Evolutionary conservation across 2,888 invertebrate species (phyloP).

Genomic region (Bimastos eiseni): DNA sequence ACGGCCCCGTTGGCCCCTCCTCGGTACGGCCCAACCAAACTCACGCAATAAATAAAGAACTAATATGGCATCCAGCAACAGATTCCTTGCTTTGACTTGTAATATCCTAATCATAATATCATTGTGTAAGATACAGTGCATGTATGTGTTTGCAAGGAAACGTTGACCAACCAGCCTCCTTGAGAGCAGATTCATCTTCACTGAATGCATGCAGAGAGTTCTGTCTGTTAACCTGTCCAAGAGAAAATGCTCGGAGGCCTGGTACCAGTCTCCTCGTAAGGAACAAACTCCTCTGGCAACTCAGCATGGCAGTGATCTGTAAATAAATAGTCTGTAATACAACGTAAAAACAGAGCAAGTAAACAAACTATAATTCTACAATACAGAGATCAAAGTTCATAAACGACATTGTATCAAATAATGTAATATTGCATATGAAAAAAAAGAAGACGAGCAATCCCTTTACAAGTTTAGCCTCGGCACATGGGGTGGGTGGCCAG

Average conservation of each 20-base stretch:
- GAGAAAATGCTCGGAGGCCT: constrained; percentile 6
- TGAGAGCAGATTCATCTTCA: constrained; percentile 25
- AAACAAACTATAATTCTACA: background rate
- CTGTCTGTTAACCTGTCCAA: constrained; percentile 14
- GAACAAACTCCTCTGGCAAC: constrained; percentile 24
- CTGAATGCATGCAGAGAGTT: constrained; percentile 27
- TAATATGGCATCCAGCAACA: background rate
- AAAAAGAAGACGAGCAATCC: no score
- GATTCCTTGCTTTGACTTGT: background rate
- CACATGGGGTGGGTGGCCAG: no score
- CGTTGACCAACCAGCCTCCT: constrained; percentile 26
- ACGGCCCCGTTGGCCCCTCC: no score
- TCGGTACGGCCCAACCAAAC: no score
- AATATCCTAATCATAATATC: background rate
- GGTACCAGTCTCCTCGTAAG: background rate
- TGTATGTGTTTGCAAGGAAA: background rate
- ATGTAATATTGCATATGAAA: no score
- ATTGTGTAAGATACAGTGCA: no score
- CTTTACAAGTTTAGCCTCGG: no score
- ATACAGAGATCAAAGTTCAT: background rate
- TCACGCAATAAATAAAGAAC: background rate
- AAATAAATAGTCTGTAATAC: background rate
- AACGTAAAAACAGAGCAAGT: background rate
- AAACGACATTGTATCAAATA: background rate
- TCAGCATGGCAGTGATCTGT: background rate